Base-by-base conservation (phyloP, 2,113 vertebrate species). In the Crotophaga sulcirostris region DNA sequence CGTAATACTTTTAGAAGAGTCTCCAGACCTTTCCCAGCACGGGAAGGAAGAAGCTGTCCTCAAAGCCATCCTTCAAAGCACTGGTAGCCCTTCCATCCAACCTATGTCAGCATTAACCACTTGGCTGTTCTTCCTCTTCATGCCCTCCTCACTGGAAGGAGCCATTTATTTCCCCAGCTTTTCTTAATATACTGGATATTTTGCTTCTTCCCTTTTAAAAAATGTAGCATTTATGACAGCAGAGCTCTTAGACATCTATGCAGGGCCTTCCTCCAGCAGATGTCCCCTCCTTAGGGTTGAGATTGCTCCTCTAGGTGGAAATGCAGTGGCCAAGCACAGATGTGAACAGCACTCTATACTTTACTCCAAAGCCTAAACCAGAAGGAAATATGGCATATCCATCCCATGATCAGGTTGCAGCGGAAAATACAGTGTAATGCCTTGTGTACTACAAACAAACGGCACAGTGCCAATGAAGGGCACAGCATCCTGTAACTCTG, bases 401-500 rank as follows among this genome's bases (percentile, higher is more conserved):
- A 77, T 31, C 60, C 64, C 29, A 44, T 0, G 0, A 60, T 31
- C 24, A 23, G 8, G 33, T 9, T 36, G 62, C 42, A 78, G 34
- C 93, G 31, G 45, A 59, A 62, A 81, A 56, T 18, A 74, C 49
- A 51, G 42, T 1, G 3, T 64, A 75, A 69, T 29, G 14, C n/a
- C 26, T 36, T 23, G n/a, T 1, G 14, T 33, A 87, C 56, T 23
- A 55, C 38, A 75, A 77, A 81, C 2, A 4, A 82, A 67, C 2
- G 13, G 21, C 20, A 79, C 0, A 0, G n/a, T 38, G 34, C 55
- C 76, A 59, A n/a, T 0, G 2, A 82, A 68, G 62, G 17, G 13
- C 62, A 84, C 51, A 40, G 24, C 18, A 16, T n/a, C 40, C 64
- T 55, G 29, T n/a, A 84, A 60, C 34, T 83, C 45, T 56, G 47